These are phyloP conservation scores for Catostomus latipinnis DNA, from an alignment of 2,797 vertebrate genomes.

Conservation along the genomic window DNA sequence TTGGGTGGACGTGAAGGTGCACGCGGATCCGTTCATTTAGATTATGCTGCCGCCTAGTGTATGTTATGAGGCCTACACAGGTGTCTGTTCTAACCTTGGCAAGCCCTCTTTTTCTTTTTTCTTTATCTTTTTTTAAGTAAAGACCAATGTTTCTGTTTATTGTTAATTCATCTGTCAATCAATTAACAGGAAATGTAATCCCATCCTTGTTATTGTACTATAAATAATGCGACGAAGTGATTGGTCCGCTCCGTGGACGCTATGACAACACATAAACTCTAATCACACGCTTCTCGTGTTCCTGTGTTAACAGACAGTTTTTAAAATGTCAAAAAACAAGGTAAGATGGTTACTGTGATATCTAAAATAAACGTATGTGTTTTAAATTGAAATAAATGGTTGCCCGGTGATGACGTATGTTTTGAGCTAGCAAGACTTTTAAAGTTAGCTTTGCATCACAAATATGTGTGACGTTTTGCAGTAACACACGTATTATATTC, in stretches of 20 bases:
- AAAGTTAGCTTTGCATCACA: background rate
- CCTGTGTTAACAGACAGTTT: background rate
- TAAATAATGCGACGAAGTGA: background rate
- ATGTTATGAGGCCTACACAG: background rate
- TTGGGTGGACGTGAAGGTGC: background rate
- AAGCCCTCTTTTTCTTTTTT: too few relatives aligned
- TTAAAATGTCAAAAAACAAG: slow-evolving; percentile 71
- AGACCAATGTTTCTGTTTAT: background rate
- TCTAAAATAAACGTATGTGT: background rate
- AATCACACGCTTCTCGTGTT: background rate
- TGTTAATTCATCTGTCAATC: background rate
- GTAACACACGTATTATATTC: slow-evolving; percentile 17
- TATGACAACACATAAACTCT: slow-evolving; percentile 21
- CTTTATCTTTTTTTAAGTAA: background rate
- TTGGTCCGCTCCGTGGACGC: slow-evolving; percentile 27
- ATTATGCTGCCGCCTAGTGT: slow-evolving; percentile 23
- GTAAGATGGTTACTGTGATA: slow-evolving; percentile 33
- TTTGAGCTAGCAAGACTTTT: background rate
- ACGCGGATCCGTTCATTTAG: background rate
- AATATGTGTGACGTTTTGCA: background rate
- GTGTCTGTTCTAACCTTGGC: too few relatives aligned
- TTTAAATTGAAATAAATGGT: background rate
- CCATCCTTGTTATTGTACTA: background rate
- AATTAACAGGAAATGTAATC: background rate
- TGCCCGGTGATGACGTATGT: background rate